Evolutionary conservation across 2,797 vertebrate species (phyloP).

Genomic region (Oophaga sylvatica): DNA sequence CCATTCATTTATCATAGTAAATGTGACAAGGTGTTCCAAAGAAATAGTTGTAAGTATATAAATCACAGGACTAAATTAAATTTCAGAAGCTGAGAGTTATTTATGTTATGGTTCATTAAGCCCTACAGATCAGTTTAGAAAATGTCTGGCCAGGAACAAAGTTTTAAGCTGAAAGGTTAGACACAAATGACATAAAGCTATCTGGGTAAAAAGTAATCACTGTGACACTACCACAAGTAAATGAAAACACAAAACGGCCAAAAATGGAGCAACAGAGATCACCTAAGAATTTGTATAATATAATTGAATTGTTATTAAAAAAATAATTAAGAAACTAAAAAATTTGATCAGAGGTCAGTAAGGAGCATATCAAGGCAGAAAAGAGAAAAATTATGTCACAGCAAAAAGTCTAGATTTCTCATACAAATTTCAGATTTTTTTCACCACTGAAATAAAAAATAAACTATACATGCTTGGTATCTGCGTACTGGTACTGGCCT

Average conservation of each 20-base stretch:
- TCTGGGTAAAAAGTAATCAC: neutral
- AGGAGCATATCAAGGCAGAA: too few species aligned
- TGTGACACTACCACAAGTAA: neutral
- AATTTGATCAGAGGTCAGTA: too few species aligned
- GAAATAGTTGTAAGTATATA: conserved; percentile 13
- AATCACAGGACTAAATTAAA: conserved; percentile 16
- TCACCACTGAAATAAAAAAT: too few species aligned
- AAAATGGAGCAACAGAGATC: too few species aligned
- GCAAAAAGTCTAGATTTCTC: too few species aligned
- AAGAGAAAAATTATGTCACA: too few species aligned
- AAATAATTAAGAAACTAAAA: too few species aligned
- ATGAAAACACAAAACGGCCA: neutral
- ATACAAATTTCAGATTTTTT: too few species aligned
- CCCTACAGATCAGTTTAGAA: neutral
- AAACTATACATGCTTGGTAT: too few species aligned
- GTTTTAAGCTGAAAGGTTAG: neutral
- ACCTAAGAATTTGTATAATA: too few species aligned
- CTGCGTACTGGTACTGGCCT: too few species aligned
- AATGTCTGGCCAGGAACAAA: neutral
- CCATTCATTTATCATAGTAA: neutral
- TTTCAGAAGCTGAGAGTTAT: conserved; percentile 7
- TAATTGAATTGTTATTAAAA: too few species aligned
- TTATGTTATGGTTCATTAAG: conserved; percentile 11
- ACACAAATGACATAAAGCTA: neutral
- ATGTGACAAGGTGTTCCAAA: neutral